Evolutionary conservation across 2,888 invertebrate genomes (phyloP), one percentile per base, ranked within the genome.

Genomic region (Cerastoderma edule): DNA sequence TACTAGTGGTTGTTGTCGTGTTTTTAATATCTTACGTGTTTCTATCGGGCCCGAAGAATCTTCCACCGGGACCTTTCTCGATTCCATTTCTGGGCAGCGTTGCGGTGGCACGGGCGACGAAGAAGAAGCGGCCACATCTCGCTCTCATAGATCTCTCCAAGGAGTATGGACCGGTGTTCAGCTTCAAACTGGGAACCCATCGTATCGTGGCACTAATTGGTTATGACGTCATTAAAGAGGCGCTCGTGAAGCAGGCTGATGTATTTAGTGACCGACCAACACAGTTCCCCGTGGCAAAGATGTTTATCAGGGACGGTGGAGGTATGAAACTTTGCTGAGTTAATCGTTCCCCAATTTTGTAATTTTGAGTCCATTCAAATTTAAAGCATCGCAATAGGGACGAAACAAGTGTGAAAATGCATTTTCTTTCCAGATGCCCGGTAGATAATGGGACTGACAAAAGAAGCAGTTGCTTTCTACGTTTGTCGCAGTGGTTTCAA

Each of bases 141-240:
- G 56, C 53, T 19, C 28, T 77, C 30, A 27, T 30, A 5, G 67
- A 77, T 27, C 32, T 35, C 19, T 19, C 63, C 2, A 39, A 57
- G 56, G 72, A 71, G 22, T 80, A 84, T 30, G 84, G 84, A 4
- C 72, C 76, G 24, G 57, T 84, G 6, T 70, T 78, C 50, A 56
- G 78, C n/a, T 33, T 84, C 5, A 32, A 67, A n/a, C 28, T 82
- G 22, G 81, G 78, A 1, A 54, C 35, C 3, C 64, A 74, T 22
- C 28, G 50, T 0, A 39, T 80, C 10, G 75, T 83, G 16, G 46
- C 79, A 53, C 22, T 82, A 3, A 57, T 35, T n/a, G 70, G 76
- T 0, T 76, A 66, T 71, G 75, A 82, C 53, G 67, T 67, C 10
- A 74, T 80, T n/a, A 33, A 80, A 30, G 66, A 80, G 10, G 74